Base-by-base conservation (phyloP, 2,797 vertebrate genomes). In the Pipistrellus nathusii region DNA sequence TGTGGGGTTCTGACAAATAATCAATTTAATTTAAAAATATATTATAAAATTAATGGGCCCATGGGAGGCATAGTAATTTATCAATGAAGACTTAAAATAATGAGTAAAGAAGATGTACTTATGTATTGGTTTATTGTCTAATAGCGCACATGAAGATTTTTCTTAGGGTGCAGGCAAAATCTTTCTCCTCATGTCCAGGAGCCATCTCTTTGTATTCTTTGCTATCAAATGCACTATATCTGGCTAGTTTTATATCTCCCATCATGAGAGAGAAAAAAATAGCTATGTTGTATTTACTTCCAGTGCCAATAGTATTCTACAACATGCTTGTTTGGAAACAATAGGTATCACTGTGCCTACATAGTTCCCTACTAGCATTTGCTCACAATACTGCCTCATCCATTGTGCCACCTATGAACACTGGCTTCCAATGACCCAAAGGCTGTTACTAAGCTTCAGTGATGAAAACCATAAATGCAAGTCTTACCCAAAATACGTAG, bases 251-350 rank as follows among this genome's bases (percentile, higher is more conserved):
- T 71, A 11, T 55, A 48, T 68, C 46, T 88, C 35, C 75, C 57
- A 41, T 18, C 21, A 10, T 48, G 13, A 83, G 25, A 1, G 1
- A 17, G 14, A 15, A 15, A 17, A 66, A 75, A 51, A 23, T 51
- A 88, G 21, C 27, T 35, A 55, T 66, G 15, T 5, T 84, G 2
- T 51, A 46, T 64, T 77, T 82, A 76, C 30, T 68, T 17, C 32
- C 35, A 55, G 12, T 55, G 38, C 44, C 30, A 32, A 32, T 38
- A 11, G 17, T 32, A 41, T 62, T 91, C 93, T 38, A 72, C n/a
- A 89, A 68, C 25, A 44, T 91, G 21, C 41, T 89, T 83, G n/a
- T 90, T 83, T 80, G n/a, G 46, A 73, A 94, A 78, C 27, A 48
- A 41, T 38, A 66, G n/a, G 27, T 30, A 57, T 64, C 46, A 53